These are phyloP conservation scores for Drosophila orena DNA, from an alignment of 1,140 invertebrate species.

Conservation along the genomic window DNA sequence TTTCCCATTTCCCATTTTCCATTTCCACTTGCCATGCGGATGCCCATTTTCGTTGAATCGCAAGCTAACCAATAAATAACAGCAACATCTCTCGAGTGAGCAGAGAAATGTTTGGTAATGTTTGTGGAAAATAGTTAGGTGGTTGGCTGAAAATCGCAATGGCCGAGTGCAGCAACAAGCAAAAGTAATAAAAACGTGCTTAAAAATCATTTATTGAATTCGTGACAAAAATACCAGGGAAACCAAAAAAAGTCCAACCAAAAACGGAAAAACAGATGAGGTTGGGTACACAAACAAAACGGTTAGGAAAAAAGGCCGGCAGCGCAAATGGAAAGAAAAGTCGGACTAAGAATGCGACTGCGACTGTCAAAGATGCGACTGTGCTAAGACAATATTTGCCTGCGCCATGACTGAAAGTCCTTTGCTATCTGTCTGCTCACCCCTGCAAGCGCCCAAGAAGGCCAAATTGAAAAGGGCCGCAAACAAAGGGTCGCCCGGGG, in stretches of 20 bases:
- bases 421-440: conserved; percentile 25
- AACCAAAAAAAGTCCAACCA: background rate
- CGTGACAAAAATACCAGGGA: conserved; percentile 73
- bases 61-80: conserved; percentile 31
- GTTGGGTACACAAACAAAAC: conserved; percentile 7
- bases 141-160: background rate
- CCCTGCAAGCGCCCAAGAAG: conserved; percentile 1
- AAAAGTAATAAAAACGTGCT: conserved; percentile 81
- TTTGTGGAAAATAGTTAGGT: background rate
- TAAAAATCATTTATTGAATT: conserved; percentile 83
- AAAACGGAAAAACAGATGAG: background rate
- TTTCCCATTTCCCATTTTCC: conserved; percentile 10
- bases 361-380: conserved; percentile 71
- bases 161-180: conserved; percentile 35
- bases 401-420: conserved; percentile 36
- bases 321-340: background rate
- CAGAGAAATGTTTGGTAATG: background rate
- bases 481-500: conserved; percentile 36
- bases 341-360: conserved; percentile 48
- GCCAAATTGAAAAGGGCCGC: conserved; percentile 65
- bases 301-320: background rate
- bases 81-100: conserved; percentile 2
- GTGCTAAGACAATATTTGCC: conserved; percentile 76
- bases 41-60: conserved; percentile 7
- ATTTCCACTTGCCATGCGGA: background rate